These are phyloP conservation scores for Dasyurus viverrinus DNA, from an alignment of 2,113 vertebrate genomes.

Conservation along the genomic window DNA sequence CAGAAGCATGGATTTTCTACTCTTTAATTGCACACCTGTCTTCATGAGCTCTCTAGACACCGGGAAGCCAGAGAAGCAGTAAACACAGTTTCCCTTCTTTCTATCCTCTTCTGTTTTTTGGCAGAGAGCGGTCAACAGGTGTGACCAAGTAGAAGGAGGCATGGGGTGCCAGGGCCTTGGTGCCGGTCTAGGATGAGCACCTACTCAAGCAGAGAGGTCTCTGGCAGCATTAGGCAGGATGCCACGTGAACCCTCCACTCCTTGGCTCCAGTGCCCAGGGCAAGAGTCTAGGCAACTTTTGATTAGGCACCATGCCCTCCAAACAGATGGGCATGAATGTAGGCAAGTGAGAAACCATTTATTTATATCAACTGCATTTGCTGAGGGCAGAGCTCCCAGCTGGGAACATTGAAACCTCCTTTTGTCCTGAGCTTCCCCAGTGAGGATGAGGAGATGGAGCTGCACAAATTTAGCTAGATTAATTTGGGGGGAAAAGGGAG, in stretches of 20 bases:
- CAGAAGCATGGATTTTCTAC: conserved; percentile 12
- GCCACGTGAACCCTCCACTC: conserved; percentile 76
- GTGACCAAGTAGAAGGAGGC: conserved; percentile 53
- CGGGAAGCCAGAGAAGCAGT: conserved; percentile 30
- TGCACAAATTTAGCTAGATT: conserved; percentile 80
- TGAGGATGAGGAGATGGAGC: conserved; percentile 80
- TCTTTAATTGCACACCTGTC: conserved; percentile 69
- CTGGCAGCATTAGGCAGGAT: conserved; percentile 75
- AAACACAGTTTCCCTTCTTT: conserved; percentile 41
- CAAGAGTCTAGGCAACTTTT: conserved; percentile 86
- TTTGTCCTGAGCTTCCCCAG: conserved; percentile 82
- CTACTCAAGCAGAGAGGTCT: conserved; percentile 63
- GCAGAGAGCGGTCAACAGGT: conserved; percentile 61
- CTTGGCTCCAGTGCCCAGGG: conserved; percentile 77
- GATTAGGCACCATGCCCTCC: conserved; percentile 85
- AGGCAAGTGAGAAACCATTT: conserved; percentile 86
- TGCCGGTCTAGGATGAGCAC: conserved; percentile 61
- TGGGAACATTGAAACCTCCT: conserved; percentile 85
- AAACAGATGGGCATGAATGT: conserved; percentile 86
- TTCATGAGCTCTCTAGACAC: conserved; percentile 57
- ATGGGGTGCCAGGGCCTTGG: conserved; percentile 16
- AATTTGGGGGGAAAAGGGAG: conserved; percentile 79
- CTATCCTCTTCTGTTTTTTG: conserved; percentile 51
- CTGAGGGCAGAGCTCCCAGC: conserved; percentile 82
- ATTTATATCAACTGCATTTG: conserved; percentile 85